Base-by-base conservation (phyloP, 2,797 vertebrate species). In the Erpetoichthys calabaricus region DNA sequence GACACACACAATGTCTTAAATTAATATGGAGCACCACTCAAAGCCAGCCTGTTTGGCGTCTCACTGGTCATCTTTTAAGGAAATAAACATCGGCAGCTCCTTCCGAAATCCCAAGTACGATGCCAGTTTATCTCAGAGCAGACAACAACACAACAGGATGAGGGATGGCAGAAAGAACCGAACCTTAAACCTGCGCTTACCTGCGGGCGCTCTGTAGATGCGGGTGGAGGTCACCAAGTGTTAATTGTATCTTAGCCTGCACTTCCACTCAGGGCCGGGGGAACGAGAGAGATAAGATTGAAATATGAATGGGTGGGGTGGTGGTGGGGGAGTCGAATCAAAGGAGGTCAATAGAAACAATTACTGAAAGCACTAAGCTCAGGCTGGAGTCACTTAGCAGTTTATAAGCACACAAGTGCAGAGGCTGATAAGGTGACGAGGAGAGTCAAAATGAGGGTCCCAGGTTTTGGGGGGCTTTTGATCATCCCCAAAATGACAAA, bases 271-370 rank as follows among this genome's bases (percentile, higher is more conserved):
- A 49, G 57, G 47, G 53, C 66, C 49, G 59, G 56, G 58, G 42
- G 57, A 45, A 45, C 57, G 60, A 62, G 62, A 59, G 56, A 62
- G 58, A 59, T 58, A 67, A 60, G 56, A 44, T 49, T 59, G 45
- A 52, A 50, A 58, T 60, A 56, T 55, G 56, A 59, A 61, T 64
- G 57, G n/a, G n/a, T n/a, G n/a, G n/a, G n/a, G n/a, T n/a, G n/a
- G n/a, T n/a, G n/a, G n/a, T n/a, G n/a, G n/a, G n/a, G n/a, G n/a
- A 56, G 53, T 50, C 56, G 61, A 64, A 61, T 59, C 60, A 64
- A 61, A 61, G 62, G 9, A 46, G 55, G 63, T 64, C 63, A 64
- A 53, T 59, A 56, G 63, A 61, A 64, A 59, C 63, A 64, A 64
- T 64, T 64, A 64, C 60, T 51, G 3, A 53, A 57, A 65, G 45